Conservation (phyloP, 2,797 vertebrate genomes). For the Anolis apletophallus region DNA sequence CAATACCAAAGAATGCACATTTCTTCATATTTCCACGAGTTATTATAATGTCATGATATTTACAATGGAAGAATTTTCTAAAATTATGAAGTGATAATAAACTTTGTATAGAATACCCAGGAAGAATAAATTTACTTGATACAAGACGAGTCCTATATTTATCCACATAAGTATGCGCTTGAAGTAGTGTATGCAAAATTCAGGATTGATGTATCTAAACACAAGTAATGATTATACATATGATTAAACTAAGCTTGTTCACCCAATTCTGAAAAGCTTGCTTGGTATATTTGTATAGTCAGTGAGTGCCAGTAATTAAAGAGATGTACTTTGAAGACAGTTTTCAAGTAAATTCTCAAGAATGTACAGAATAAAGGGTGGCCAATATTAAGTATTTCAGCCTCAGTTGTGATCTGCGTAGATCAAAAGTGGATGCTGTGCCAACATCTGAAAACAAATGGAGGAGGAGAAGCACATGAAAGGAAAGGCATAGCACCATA, state of each 20-base stretch:
- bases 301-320: slow-evolving; percentile 26
- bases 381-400: neutral
- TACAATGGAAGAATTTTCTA: neutral
- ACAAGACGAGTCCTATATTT: neutral
- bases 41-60: neutral
- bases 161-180: neutral
- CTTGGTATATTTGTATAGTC: neutral
- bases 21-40: neutral
- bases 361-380: neutral
- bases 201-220: slow-evolving; percentile 2
- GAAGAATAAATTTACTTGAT: neutral
- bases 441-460: slow-evolving; percentile 46
- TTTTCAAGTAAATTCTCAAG: slow-evolving; percentile 22
- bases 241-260: neutral
- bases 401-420: slow-evolving; percentile 18
- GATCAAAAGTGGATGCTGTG: slow-evolving; percentile 51
- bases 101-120: neutral
- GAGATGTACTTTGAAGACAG: slow-evolving; percentile 14
- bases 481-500: slow-evolving; percentile 11
- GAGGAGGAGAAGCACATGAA: slow-evolving; percentile 43
- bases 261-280: neutral
- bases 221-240: neutral
- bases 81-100: neutral
- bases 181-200: neutral
- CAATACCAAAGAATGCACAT: too few species aligned